Base-by-base conservation (phyloP, 2,113 vertebrate genomes). In the Porphyrio hochstetteri region DNA sequence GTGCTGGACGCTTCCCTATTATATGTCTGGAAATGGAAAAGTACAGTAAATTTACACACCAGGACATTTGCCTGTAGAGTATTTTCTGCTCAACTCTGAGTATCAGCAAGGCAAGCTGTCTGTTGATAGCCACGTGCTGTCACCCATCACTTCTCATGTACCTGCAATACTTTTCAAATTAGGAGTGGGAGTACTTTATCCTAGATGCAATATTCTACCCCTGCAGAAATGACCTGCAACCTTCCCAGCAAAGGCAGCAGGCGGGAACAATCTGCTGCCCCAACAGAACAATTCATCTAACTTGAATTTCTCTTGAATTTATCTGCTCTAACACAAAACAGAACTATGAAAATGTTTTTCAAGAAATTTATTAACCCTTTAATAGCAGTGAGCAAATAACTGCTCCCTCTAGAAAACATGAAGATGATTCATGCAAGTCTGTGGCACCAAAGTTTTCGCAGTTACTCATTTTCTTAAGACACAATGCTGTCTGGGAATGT, bases 21-120 rank as follows among this genome's bases (percentile, higher is more conserved):
- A 9, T 13, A 0, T 4, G 6, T 12, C 31, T 50, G 63, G 27
- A 74, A 93, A 61, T 28, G 13, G 59, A 77, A 38, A 3, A 28
- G 29, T 3, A 4, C 0, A 80, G 20, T 46, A 55, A 40, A 48
- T 80, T 31, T 14, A 28, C 20, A 3, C 0, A 6, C 35, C 4
- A 2, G 27, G 44, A 21, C 46, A 63, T 57, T 53, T 44, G n/a
- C 67, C 59, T 52, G 3, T 0, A 24, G 33, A 82, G 68, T 1
- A 0, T 19, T 63, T 78, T 67, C 82, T 88, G 63, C 33, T 79
- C 18, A 0, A 20, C 23, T 31, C 33, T 64, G 53, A 80, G 46
- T 2, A 28, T 38, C 50, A 53, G n/a, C 77, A 46, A 67, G 35
- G 11, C 60, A 65, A 81, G 50, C 13, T 10, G 18, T 44, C 23